Base-by-base conservation (phyloP, 1,140 invertebrate species). In the Lepidotrigona ventralis region DNA sequence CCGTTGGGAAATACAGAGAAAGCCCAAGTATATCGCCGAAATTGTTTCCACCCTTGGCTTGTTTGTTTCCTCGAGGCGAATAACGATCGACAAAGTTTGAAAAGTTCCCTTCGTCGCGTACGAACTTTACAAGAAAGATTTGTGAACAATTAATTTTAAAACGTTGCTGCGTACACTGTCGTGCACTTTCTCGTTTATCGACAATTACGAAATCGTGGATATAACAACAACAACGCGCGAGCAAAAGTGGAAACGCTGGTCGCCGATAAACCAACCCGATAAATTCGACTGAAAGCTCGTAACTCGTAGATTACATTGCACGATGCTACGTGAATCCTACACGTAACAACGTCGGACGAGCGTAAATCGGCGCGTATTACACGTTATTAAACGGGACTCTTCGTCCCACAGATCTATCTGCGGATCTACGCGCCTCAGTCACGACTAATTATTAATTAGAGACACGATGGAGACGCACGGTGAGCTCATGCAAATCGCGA, bases 401-500 rank as follows among this genome's bases (percentile, higher is more conserved):
- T 23, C 17, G 26, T 46, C 39, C 56, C 54, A 17, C 12, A 26
- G 56, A 39, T 64, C 29, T 58, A 63, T 76, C 73, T 26, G 33
- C 73, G 73, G 56, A 60, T 39, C 33, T 63, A 66, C 63, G 76
- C 63, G 76, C 29, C 64, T 78, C 58, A 21, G 29, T 56, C 73
- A 53, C 80, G 74, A 53, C 63, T 68, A 81, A 81, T 81, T 81
- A 81, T 76, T 81, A 81, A 81, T 75, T 76, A 68, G 80, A 68
- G 63, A 56, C 63, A 39, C 72, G 60, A 81, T 76, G 39, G 73
- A 76, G 80, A 76, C 23, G 80, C 63, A 46, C 72, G 53, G 63
- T 68, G 64, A 76, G 64, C 53, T 51, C 74, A 81, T 81, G 80
- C 80, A 81, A 81, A 81, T 81, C 73, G 53, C 58, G 17, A 66